Base-by-base conservation (phyloP, 2,113 vertebrate genomes). In the Apteryx owenii region DNA sequence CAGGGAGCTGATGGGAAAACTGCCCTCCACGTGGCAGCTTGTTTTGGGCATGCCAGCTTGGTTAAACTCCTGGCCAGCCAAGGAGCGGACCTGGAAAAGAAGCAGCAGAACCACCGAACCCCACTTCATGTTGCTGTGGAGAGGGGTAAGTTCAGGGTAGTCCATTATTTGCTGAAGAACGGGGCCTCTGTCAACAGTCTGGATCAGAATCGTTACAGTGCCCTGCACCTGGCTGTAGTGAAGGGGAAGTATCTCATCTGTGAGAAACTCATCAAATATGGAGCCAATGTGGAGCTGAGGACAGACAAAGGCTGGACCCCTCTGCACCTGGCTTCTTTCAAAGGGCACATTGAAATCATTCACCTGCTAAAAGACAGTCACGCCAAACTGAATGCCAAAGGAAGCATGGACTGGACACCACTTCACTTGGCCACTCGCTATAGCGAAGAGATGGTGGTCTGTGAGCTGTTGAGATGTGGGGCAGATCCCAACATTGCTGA, bases 341-440 rank as follows among this genome's bases (percentile, higher is more conserved):
- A 96, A 86, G 98, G 99, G 23, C 98, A 99, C 42, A n/a, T 95
- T 1, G 98, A 98, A 81, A 98, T 98, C 4, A 91, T 99, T 75
- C 90, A 94, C 22, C 97, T 98, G 88, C 98, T 99, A 11, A 96
- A 97, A 36, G 97, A 97, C 21, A 98, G 97, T 84, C 97, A 73
- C 0, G 98, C 97, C 38, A 92, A 95, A 4, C 50, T 99, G 65
- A 97, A 98, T 7, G 94, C 93, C 44, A 93, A 33, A 22, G 98
- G 99, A 13, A 79, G 98, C 65, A 98, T 97, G 46, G 98, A 96
- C 54, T 99, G 99, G 99, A 99, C 98, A 0, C 97, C 98, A 0
- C 97, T 99, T 31, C 99, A 99, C 93, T 88, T 99, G 60, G 99
- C 99, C 46, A 98, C 98, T 42, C 90, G 97, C 62, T 98, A 98